phyloP scores from a whole-genome alignment of 2,113 vertebrate species.

The Aleadryas rufinucha region DNA sequence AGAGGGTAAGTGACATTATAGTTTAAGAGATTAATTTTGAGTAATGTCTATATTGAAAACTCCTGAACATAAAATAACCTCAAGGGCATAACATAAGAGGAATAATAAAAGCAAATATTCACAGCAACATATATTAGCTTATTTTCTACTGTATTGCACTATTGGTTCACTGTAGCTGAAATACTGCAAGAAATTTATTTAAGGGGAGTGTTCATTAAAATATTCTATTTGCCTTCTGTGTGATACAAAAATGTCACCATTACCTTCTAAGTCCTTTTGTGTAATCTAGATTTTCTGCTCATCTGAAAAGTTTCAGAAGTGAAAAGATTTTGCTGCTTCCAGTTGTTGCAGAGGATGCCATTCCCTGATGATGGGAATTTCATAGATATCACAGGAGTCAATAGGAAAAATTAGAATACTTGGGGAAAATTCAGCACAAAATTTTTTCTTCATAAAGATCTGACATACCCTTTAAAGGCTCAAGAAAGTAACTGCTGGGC shows the following conservation, averaged over 20 bases:
- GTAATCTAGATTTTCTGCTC: background rate
- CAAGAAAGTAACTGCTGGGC: background rate
- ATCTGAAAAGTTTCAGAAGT: background rate
- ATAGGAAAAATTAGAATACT: background rate
- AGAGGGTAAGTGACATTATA: background rate
- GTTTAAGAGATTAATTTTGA: constrained; percentile 12
- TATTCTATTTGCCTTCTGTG: background rate
- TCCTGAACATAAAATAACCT: background rate
- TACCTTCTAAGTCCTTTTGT: background rate
- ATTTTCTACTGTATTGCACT: background rate
- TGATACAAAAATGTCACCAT: background rate
- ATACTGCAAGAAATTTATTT: background rate
- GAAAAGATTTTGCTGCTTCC: background rate
- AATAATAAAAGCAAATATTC: background rate
- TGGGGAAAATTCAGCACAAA: background rate
- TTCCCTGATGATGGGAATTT: background rate
- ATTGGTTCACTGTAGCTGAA: background rate
- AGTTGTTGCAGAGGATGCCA: background rate
- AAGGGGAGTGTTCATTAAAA: background rate
- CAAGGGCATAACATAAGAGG: background rate
- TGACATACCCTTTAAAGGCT: background rate
- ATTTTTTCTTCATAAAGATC: background rate
- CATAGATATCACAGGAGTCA: background rate
- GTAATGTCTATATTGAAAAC: background rate
- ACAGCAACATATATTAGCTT: background rate